Base-by-base conservation (phyloP, 2,797 vertebrate genomes). In the Phalloptychus januarius region DNA sequence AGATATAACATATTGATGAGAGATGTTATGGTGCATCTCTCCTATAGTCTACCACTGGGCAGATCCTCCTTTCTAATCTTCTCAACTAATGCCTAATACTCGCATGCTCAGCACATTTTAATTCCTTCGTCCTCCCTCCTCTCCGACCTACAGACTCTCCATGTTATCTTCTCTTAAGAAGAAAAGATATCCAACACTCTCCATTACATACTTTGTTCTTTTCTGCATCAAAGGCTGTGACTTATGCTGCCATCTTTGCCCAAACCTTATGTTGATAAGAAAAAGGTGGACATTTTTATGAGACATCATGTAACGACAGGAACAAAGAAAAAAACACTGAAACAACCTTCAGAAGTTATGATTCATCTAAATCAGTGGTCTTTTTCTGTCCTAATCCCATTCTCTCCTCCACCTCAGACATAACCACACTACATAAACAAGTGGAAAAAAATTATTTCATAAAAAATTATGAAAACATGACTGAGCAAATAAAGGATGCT, bases 31-130 rank as follows among this genome's bases (percentile, higher is more conserved):
- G 36, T 40, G 71, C 18, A 81, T 85, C 83, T 85, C 81, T 78
- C 78, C 73, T 73, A 40, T 76, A 84, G 83, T 46, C 81, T 82
- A 88, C 56, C 0, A 1, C 78, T 72, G 38, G 18, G 48, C 80
- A 33, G 10, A 76, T 75, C 44, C 77, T 74, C 72, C 75, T 46
- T 71, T 87, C 85, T 94, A 95, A 96, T 95, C 95, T 93, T 79
- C 70, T 76, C 85, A 67, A 86, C 92, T 95, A 94, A 95, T 92
- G 88, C 94, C 80, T 28, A 70, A 85, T 85, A 77, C 84, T 88
- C 83, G 81, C 83, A 50, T 33, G 80, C 84, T 95, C 95, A 94
- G 95, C 95, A 93, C 81, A 92, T 94, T 92, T 87, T 92, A 95
- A 94, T 91, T 87, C 85, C 71, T 50, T 78, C 42, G 4, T 61